Percentiles rank a stretch among this genome's conserved stretches.
Evolutionary conservation across 2,888 invertebrate genomes (phyloP).

Genomic region (Sceliomorpha sp.): DNA sequence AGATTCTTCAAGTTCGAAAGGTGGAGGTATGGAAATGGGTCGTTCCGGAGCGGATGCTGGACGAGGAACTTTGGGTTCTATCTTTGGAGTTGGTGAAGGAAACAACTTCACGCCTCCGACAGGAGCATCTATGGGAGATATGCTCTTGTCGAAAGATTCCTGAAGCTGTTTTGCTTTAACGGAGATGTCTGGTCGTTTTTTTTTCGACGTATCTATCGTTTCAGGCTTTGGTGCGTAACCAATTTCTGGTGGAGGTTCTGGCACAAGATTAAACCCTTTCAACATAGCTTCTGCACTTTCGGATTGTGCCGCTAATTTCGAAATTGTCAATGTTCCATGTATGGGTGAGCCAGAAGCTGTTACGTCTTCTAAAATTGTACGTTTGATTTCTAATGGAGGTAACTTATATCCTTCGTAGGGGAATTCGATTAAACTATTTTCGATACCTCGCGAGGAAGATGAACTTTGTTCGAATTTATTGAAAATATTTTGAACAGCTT

Average conservation of each 20-base stretch:
- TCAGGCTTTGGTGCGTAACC: constrained; percentile 83
- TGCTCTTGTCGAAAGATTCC: constrained; percentile 82
- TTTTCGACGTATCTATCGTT: constrained; percentile 68
- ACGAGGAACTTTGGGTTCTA: constrained; percentile 51
- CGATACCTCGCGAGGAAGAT: constrained; percentile 66
- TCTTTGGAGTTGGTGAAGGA: constrained; percentile 71
- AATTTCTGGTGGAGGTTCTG: constrained; percentile 87
- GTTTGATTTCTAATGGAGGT: constrained; percentile 65
- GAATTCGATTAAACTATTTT: constrained; percentile 76
- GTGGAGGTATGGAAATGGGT: constrained; percentile 69
- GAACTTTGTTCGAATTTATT: constrained; percentile 71
- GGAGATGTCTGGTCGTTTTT: constrained; percentile 82
- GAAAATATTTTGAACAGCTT: constrained; percentile 73
- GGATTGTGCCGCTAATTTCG: constrained; percentile 71
- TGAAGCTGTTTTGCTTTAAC: constrained; percentile 84
- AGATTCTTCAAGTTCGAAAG: constrained; percentile 70
- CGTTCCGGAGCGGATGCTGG: constrained; percentile 56
- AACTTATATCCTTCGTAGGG: constrained; percentile 75
- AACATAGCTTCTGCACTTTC: constrained; percentile 73
- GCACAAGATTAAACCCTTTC: constrained; percentile 83
- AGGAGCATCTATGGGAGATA: constrained; percentile 82
- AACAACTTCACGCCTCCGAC: constrained; percentile 83
- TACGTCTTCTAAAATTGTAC: constrained; percentile 72
- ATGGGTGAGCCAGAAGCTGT: constrained; percentile 72
- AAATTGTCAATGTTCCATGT: constrained; percentile 71